Conservation (phyloP, 1,140 invertebrate genomes). For the Solenopsis fugax region DNA sequence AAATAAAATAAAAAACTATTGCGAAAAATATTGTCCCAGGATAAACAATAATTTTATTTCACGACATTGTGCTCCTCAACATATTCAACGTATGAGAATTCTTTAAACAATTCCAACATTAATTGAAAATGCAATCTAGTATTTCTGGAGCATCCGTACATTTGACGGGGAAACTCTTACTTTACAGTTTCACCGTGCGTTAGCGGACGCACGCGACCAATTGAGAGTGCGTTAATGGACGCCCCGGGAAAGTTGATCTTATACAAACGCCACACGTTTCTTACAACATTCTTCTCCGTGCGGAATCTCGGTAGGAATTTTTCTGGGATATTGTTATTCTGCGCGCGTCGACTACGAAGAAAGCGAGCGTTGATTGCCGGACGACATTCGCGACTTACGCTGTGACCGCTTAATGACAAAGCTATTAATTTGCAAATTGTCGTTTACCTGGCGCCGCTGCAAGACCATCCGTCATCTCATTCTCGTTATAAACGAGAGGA, state of each 20-base stretch:
- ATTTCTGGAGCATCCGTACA: not conserved
- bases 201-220: not conserved
- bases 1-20: too few species aligned
- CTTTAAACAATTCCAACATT: not conserved
- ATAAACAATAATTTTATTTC: too few species aligned
- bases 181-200: not conserved
- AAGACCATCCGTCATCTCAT: conserved; percentile 31
- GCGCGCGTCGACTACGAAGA: conserved; percentile 21
- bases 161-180: not conserved
- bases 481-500: conserved; percentile 16
- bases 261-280: conserved; percentile 65
- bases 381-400: conserved; percentile 55
- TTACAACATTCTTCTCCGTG: conserved; percentile 54
- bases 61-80: not conserved
- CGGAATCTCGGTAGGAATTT: conserved; percentile 50
- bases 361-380: conserved; percentile 50
- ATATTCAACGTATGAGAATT: not conserved
- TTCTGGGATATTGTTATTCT: conserved; percentile 63
- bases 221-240: conserved; percentile 52
- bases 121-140: conserved; percentile 18
- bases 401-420: conserved; percentile 57
- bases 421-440: conserved; percentile 64
- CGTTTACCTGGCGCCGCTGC: not conserved
- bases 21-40: too few species aligned
- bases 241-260: conserved; percentile 48